Conservation (phyloP, 1,140 invertebrate species). For the Solenopsis fugax region DNA sequence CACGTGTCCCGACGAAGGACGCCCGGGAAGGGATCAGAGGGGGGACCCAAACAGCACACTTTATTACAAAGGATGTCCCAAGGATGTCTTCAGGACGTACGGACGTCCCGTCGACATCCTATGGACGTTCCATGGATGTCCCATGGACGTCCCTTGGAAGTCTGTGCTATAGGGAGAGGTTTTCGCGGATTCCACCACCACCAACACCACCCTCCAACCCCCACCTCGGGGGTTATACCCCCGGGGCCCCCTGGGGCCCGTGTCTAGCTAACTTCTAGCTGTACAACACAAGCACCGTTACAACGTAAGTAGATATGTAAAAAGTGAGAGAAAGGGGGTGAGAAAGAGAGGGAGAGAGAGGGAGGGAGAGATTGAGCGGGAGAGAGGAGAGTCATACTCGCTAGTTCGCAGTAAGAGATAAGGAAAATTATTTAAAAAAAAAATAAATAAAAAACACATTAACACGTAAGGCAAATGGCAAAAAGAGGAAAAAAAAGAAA, state of each 20-base stretch:
- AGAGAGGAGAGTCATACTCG: conserved; percentile 15
- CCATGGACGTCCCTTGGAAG: too few species aligned
- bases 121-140: too few species aligned
- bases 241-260: conserved; percentile 33
- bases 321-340: conserved; percentile 8
- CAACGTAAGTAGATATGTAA: conserved; percentile 49
- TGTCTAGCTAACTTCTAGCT: conserved; percentile 35
- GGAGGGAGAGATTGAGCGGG: background rate
- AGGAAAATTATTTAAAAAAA: conserved; percentile 3
- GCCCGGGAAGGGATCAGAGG: background rate
- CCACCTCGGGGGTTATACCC: background rate
- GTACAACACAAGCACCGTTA: conserved; percentile 51
- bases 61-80: too few species aligned
- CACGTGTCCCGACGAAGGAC: background rate
- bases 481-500: conserved; percentile 55
- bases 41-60: too few species aligned
- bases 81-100: too few species aligned
- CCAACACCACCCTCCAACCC: background rate
- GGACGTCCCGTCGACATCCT: too few species aligned
- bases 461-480: conserved; percentile 44
- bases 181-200: conserved; percentile 15
- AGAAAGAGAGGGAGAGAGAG: background rate
- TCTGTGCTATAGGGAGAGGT: background rate
- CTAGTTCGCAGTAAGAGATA: conserved; percentile 42
- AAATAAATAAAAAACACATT: conserved; percentile 24